These are phyloP conservation scores for Eupithecia exiguata DNA, from an alignment of 2,888 invertebrate species.

Conservation along the genomic window DNA sequence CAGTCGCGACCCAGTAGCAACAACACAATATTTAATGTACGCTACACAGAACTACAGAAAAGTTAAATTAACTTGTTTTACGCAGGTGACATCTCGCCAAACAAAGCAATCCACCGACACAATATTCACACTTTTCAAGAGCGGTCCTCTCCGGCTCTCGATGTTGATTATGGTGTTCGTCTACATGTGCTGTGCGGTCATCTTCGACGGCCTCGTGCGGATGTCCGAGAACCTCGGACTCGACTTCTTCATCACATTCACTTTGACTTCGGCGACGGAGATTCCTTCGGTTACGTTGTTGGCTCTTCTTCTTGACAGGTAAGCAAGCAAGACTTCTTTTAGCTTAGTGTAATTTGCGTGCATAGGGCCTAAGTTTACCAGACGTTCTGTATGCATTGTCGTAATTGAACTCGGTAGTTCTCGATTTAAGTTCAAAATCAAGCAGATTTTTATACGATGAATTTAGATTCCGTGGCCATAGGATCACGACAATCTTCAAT, in stretches of 20 bases:
- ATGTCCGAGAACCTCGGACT: constrained; percentile 75
- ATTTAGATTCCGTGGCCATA: too few relatives aligned
- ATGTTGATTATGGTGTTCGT: constrained; percentile 65
- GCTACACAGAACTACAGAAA: background rate
- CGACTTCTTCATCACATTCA: constrained; percentile 78
- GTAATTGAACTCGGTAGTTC: background rate
- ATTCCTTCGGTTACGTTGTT: constrained; percentile 74
- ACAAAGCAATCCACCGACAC: constrained; percentile 65
- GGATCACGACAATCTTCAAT: background rate
- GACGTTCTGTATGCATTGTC: background rate
- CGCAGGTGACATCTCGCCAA: constrained; percentile 66
- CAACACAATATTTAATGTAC: background rate
- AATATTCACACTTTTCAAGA: constrained; percentile 60
- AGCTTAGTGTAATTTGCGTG: background rate
- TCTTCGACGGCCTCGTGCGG: constrained; percentile 77
- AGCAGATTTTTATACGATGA: background rate
- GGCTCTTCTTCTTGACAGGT: constrained; percentile 72
- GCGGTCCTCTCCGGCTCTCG: constrained; percentile 61
- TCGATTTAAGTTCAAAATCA: background rate
- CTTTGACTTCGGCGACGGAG: constrained; percentile 75
- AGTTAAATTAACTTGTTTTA: background rate
- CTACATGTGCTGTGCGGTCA: constrained; percentile 72
- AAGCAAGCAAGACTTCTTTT: constrained; percentile 20
- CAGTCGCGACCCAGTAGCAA: background rate
- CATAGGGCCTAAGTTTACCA: background rate